Percentiles rank a stretch among this genome's conserved stretches.
These are phyloP conservation scores for Orussus abietinus DNA, from an alignment of 1,140 invertebrate genomes.

Conservation along the genomic window DNA sequence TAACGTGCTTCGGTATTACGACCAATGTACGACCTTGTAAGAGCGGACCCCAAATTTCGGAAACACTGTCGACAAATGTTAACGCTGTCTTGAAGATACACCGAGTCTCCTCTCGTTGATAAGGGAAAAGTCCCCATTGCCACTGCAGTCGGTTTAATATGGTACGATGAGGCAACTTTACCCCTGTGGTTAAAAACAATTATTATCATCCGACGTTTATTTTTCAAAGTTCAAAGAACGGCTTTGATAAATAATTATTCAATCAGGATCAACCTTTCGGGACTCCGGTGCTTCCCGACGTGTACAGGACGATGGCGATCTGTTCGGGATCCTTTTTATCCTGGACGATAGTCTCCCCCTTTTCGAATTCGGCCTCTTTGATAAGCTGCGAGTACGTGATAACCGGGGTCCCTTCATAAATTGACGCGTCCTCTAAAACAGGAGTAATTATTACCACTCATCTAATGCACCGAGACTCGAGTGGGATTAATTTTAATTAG, in stretches of 20 bases:
- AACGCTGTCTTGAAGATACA: constrained; percentile 85
- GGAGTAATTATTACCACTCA: constrained; percentile 23
- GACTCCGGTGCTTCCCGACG: constrained; percentile 87
- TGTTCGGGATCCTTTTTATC: constrained; percentile 43
- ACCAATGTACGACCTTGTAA: constrained; percentile 67
- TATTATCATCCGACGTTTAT: neutral
- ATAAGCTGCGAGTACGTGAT: constrained; percentile 52
- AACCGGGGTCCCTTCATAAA: constrained; percentile 41
- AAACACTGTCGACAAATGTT: constrained; percentile 83
- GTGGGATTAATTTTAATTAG: constrained; percentile 3
- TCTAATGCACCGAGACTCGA: neutral
- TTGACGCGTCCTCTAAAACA: constrained; percentile 31
- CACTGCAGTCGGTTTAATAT: constrained; percentile 77
- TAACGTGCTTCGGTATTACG: constrained; percentile 66
- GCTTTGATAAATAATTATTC: constrained; percentile 9
- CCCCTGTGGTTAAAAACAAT: constrained; percentile 55
- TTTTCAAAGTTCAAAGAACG: neutral
- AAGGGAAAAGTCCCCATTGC: constrained; percentile 80
- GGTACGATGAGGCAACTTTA: constrained; percentile 75
- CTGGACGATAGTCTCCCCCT: constrained; percentile 34
- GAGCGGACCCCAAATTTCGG: constrained; percentile 80
- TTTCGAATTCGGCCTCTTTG: constrained; percentile 44
- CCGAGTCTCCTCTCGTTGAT: constrained; percentile 57
- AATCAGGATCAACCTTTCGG: constrained; percentile 75
- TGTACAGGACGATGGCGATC: constrained; percentile 80